These are phyloP conservation scores for Xiphias gladius DNA, from an alignment of 2,113 vertebrate species.

Conservation along the genomic window DNA sequence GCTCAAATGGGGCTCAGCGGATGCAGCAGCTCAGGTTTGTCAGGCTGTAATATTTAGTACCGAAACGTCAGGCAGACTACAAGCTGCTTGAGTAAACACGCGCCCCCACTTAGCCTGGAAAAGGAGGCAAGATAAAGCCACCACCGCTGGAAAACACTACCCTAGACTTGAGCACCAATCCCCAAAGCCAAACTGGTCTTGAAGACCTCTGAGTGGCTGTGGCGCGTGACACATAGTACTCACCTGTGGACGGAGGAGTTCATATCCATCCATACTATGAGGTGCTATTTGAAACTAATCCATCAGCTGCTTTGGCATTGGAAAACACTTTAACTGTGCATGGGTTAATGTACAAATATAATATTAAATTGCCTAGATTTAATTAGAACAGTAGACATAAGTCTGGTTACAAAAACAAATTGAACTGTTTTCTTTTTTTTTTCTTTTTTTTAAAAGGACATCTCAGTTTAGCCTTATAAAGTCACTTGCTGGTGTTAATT, in stretches of 20 bases:
- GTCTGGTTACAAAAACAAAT: slow-evolving; percentile 75
- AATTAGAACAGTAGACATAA: slow-evolving; percentile 68
- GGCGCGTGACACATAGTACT: slow-evolving; percentile 63
- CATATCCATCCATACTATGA: slow-evolving; percentile 46
- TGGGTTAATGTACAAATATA: slow-evolving; percentile 72
- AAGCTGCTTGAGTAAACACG: slow-evolving; percentile 61
- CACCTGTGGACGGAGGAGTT: slow-evolving; percentile 43
- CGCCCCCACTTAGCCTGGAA: slow-evolving; percentile 13
- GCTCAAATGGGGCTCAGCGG: slow-evolving; percentile 52
- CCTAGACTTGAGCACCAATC: slow-evolving; percentile 60
- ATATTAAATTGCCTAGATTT: slow-evolving; percentile 62
- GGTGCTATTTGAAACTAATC: slow-evolving; percentile 64
- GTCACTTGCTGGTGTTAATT: slow-evolving; percentile 95
- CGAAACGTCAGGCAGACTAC: slow-evolving; percentile 43
- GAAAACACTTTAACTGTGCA: slow-evolving; percentile 58
- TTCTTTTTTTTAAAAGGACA: slow-evolving; percentile 82
- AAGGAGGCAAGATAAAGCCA: slow-evolving; percentile 59
- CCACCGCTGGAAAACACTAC: slow-evolving; percentile 47
- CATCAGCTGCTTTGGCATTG: slow-evolving; percentile 79
- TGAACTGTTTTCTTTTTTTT: slow-evolving; percentile 78
- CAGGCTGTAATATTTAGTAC: slow-evolving; percentile 55
- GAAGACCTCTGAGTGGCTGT: slow-evolving; percentile 55
- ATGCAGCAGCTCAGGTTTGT: slow-evolving; percentile 59
- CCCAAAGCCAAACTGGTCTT: slow-evolving; percentile 35
- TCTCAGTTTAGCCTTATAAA: slow-evolving; percentile 92